Evolutionary conservation across 2,888 invertebrate genomes (phyloP), one percentile per base, ranked within the genome.

Genomic region (Polia nebulosa): DNA sequence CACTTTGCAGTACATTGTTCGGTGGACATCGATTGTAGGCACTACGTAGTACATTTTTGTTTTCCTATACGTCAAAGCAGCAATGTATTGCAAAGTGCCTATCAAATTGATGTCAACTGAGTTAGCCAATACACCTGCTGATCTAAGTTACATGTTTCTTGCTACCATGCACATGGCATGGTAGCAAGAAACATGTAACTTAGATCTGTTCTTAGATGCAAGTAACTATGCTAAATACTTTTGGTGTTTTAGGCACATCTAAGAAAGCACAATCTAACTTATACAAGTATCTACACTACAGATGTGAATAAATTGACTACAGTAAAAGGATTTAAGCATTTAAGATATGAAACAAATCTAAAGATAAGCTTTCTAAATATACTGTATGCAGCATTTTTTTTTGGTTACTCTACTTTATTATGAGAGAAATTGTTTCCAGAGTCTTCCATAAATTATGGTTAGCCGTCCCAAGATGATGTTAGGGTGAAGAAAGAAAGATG

Each of bases 401-500:
- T 0, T 11, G 5, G 9, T 22, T 17, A n/a, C 11, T 45, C 25
- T 11, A 44, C 11, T 66, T 55, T 13, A 58, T 2, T 3, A 34
- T 15, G 22, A n/a, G 22, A 36, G 0, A 25, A 47, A 32, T 32
- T 29, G 17, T 20, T 25, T n/a, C 29, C 44, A 2, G 17, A 3
- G 13, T 44, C 44, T 29, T 41, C 72, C 25, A 49, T 49, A 51
- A 51, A 52, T 17, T 13, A 47, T 34, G 13, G 9, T 22, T n/a
- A 27, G 22, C 13, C 39, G 29, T 22, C n/a, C 53, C 47, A 32
- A 55, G 9, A 22, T 8, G 22, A 25, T 36, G 44, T 52, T 1
- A 36, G 1, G 6, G 25, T 11, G 36, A 65, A 65, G 32, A 32
- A 55, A 34, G 47, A 66, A 53, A 36, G n/a, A 49, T 47, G 36